phyloP scores from a whole-genome alignment of 1,140 invertebrate genomes.

The Holotrichia oblita region DNA sequence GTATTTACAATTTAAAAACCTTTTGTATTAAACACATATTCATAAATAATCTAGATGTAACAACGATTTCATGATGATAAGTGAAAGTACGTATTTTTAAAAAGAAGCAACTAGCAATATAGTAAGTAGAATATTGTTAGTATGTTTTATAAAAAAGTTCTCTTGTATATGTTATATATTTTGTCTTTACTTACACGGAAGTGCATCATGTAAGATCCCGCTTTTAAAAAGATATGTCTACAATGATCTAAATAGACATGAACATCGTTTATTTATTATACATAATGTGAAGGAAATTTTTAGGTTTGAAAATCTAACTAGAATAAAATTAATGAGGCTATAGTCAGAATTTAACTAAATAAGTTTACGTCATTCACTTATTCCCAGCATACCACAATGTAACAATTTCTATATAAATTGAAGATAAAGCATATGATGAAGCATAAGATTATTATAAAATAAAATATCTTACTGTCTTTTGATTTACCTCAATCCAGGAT shows the following conservation, averaged over 20 bases:
- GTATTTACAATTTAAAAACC: no score
- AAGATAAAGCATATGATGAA: neutral
- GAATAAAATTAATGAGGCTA: neutral
- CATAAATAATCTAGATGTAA: conserved; percentile 8
- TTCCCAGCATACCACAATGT: neutral
- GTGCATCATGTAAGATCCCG: neutral
- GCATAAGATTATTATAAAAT: neutral
- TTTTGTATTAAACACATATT: neutral
- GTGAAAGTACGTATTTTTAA: conserved; percentile 1
- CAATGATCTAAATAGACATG: neutral
- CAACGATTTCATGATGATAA: conserved; percentile 13
- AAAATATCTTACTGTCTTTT: neutral
- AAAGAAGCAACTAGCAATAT: conserved; percentile 13
- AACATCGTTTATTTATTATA: neutral
- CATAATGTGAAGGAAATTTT: neutral
- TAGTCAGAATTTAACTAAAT: neutral
- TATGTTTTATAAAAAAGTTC: neutral
- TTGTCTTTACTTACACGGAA: neutral
- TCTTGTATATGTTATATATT: neutral
- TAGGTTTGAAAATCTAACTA: no score
- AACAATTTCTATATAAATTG: no score
- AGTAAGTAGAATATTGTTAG: conserved; percentile 8
- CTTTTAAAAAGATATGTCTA: conserved; percentile 4
- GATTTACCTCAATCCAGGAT: neutral
- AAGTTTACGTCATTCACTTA: neutral